Base-by-base conservation (phyloP, 2,888 invertebrate species). In the Pterostichus madidus region DNA sequence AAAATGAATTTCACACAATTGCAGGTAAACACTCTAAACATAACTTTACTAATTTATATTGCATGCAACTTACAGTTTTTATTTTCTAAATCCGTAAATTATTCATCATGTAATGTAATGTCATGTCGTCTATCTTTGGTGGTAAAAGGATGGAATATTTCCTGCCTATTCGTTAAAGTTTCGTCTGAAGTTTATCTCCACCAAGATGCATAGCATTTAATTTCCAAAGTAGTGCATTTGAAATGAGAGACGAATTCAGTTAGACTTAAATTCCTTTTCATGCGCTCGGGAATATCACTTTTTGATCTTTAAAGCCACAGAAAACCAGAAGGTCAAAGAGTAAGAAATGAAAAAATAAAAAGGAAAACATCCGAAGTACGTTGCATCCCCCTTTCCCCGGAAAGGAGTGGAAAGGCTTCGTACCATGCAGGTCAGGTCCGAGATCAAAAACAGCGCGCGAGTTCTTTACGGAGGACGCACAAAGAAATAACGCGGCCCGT, bases 281-380 rank as follows among this genome's bases (percentile, higher is more conserved):
- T 71, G 44, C n/a, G 68, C 46, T 44, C 6, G 39, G 35, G 11
- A 71, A 71, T 71, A 46, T 71, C 68, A 71, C 68, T 71, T 71
- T 39, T 71, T 71, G 68, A 71, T 71, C 75, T 75, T 75, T 75
- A 52, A 75, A 75, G 31, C 75, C 75, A 75, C 75, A 52, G 75
- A 52, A 52, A 39, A 75, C 49, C 75, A 75, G 75, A 75, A 75
- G 52, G 75, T 75, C 75, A 75, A 75, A 75, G 75, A 31, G 75
- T 75, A 75, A 52, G 75, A 52, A 75, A 75, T 75, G 39, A 52
- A 75, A 73, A 75, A 75, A 52, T 75, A 75, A 75, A 75, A 75
- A 75, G 71, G 75, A 75, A 75, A 75, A 75, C 75, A 75, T 75
- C 75, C 32, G 75, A 75, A 75, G 31, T 52, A 75, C 75, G 52